Base-by-base conservation (phyloP, 2,113 vertebrate genomes). In the Puntigrus tetrazona region DNA sequence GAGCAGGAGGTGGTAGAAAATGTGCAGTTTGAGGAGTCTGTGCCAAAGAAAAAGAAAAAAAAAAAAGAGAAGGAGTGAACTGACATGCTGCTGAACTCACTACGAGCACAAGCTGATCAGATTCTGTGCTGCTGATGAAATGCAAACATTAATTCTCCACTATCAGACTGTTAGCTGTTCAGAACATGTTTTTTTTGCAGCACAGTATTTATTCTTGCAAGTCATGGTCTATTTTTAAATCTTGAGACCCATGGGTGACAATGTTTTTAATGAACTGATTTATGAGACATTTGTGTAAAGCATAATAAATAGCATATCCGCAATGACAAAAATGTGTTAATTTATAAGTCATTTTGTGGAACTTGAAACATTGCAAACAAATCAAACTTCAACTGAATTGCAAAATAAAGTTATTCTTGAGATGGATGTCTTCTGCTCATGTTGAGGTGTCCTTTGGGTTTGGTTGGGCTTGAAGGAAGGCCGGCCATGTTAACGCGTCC, bases 1-100 rank as follows among this genome's bases (percentile, higher is more conserved):
- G 76, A 87, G 9, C 22, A 11, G 22, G 50, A 82, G 8, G 3
- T 10, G 34, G 34, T 63, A 45, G 74, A 38, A n/a, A 41, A 45
- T 57, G 69, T 79, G 5, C 4, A 6, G 10, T 34, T 80, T 16
- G 75, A 79, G 7, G 31, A 84, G 34, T 22, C 82, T 1, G 5
- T 69, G 6, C 16, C 3, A 34, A 92, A 86, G 47, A 85, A 72
- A 76, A 88, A 87, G 47, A 85, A 65, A 76, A 88, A 85, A 65
- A 76, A 88, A 88, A 50, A 91, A 88, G 69, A 90, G 87, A 83
- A 89, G 82, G 80, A 61, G 84, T 72, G 78, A 84, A 83, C 4
- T 20, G 1, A 5, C 31, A 25, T 75, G 43, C 7, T n/a, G 0
- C 36, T 4, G 5, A 47, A 74, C 41, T 47, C 7, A 27, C 16